A percentile compares a stretch with the other conserved stretches of the same genome.
Evolutionary conservation across 2,888 invertebrate species (phyloP).

Genomic region (Thereva unica): DNA sequence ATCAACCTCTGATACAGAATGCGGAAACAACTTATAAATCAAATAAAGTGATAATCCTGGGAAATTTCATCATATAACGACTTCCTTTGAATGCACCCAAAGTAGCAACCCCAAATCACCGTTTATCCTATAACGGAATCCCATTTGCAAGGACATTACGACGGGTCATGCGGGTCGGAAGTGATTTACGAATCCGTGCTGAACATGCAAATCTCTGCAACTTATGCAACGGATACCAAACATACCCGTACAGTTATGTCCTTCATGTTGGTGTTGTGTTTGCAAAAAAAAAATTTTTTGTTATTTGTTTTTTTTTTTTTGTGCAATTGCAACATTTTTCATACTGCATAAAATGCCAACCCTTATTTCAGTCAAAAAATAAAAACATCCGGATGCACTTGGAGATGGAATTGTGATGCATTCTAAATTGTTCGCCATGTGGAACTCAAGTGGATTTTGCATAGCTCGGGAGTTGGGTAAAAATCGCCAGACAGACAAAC

Average conservation of each 20-base stretch:
- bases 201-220: conserved; percentile 29
- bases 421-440: conserved; percentile 16
- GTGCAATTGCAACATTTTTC: conserved; percentile 18
- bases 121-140: conserved; percentile 13
- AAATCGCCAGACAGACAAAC: background rate
- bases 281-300: background rate
- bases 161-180: conserved; percentile 16
- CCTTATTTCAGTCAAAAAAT: conserved; percentile 9
- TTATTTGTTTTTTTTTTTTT: conserved; percentile 11
- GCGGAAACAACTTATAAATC: no score
- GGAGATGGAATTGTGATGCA: conserved; percentile 26
- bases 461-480: background rate
- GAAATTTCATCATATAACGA: no score
- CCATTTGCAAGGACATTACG: conserved; percentile 24
- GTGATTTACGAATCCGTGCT: conserved; percentile 30
- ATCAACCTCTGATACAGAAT: no score
- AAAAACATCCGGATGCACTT: conserved; percentile 11
- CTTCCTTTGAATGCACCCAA: no score
- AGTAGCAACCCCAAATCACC: no score
- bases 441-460: conserved; percentile 13
- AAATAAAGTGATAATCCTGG: no score
- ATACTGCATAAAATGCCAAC: conserved; percentile 22
- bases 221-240: conserved; percentile 7
- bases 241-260: background rate
- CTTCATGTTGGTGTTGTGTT: conserved; percentile 12